These are phyloP conservation scores for Lycopodina hypogea DNA, from an alignment of 37 sponge, comb jelly and placozoan genomes.

Conservation along the genomic window DNA sequence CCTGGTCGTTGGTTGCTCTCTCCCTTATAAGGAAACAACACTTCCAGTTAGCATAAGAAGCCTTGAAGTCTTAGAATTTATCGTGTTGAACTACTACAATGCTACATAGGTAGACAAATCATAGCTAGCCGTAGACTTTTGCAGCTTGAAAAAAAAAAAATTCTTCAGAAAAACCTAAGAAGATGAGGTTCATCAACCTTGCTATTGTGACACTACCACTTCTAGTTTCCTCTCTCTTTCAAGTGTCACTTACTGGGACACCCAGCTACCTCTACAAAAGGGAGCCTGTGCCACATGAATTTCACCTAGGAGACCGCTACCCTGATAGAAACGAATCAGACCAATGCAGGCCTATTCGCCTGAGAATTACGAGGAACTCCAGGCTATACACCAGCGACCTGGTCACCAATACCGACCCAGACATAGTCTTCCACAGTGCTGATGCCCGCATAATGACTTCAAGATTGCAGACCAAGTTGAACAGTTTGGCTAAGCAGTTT, in stretches of 20 bases:
- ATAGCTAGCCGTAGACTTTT: too few relatives aligned
- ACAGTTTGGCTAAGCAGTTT: constrained; percentile 39
- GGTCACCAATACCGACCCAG: constrained; percentile 23
- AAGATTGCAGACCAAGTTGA: constrained; percentile 43
- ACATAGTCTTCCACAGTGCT: constrained; percentile 29
- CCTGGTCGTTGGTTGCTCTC: too few relatives aligned
- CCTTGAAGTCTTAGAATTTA: too few relatives aligned
- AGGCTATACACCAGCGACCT: constrained; percentile 44
- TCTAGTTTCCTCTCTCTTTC: neutral
- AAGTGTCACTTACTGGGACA: neutral
- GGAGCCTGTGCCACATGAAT: constrained; percentile 40
- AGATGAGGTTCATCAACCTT: neutral
- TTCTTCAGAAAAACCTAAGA: too few relatives aligned
- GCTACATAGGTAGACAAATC: too few relatives aligned
- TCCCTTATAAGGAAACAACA: too few relatives aligned
- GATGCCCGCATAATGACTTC: constrained; percentile 71
- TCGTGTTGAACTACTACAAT: too few relatives aligned
- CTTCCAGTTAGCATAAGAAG: too few relatives aligned
- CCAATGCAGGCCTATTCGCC: constrained; percentile 71
- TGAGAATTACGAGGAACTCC: constrained; percentile 63
- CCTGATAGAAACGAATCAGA: constrained; percentile 60
- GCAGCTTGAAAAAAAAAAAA: too few relatives aligned
- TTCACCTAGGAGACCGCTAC: constrained; percentile 38
- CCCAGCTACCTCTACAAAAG: constrained; percentile 17
- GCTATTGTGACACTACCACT: neutral